Percentiles rank a stretch among this genome's conserved stretches.
Conservation (phyloP, 2,888 invertebrate species). For the Meandrusa payeni region DNA sequence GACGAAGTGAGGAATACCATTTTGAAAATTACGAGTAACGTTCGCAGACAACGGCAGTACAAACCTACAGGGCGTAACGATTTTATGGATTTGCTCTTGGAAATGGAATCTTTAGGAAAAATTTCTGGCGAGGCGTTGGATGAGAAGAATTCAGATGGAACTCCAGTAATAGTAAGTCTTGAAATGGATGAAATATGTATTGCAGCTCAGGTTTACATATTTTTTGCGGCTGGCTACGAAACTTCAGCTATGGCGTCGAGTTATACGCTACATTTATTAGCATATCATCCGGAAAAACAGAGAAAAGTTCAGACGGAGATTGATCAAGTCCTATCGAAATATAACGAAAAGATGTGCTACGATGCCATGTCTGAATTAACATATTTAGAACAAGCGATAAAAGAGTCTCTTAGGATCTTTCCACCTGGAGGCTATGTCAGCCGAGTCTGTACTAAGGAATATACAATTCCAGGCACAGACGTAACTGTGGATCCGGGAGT, state of each 20-base stretch:
- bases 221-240: slow-evolving; percentile 58
- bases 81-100: too few relatives aligned
- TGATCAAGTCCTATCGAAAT: slow-evolving; percentile 41
- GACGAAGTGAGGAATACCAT: neutral
- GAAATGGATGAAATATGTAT: slow-evolving; percentile 47
- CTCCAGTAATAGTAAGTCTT: slow-evolving; percentile 35
- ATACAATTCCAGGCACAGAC: slow-evolving; percentile 7
- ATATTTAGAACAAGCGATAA: slow-evolving; percentile 39
- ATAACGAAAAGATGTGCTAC: slow-evolving; percentile 45
- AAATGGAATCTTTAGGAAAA: too few relatives aligned
- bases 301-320: slow-evolving; percentile 46
- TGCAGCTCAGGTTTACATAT: slow-evolving; percentile 52
- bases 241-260: slow-evolving; percentile 57
- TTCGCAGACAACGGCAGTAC: neutral
- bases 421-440: slow-evolving; percentile 10
- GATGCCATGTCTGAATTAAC: slow-evolving; percentile 54
- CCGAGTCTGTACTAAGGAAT: neutral
- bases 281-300: slow-evolving; percentile 46
- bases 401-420: slow-evolving; percentile 48
- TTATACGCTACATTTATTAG: slow-evolving; percentile 54
- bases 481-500: slow-evolving; percentile 17
- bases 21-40: neutral
- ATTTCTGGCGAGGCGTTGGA: too few relatives aligned
- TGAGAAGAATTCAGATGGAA: slow-evolving; percentile 45
- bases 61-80: neutral